These are phyloP conservation scores for Pedetes capensis DNA, from an alignment of 2,113 vertebrate species.

Conservation along the genomic window DNA sequence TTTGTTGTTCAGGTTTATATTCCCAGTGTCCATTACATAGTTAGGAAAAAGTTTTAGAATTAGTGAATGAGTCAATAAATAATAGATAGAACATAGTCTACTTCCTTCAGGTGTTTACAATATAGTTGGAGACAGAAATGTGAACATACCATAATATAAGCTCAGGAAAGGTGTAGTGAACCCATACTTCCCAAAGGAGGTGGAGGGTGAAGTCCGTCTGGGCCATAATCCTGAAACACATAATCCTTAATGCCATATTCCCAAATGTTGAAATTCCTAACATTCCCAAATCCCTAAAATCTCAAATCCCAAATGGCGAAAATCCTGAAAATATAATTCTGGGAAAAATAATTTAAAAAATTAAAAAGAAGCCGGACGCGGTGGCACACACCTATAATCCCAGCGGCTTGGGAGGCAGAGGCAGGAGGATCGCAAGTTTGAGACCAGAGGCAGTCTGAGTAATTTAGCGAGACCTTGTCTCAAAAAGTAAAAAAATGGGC, in stretches of 20 bases:
- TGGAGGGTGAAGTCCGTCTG: background rate
- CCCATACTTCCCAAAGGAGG: background rate
- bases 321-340: background rate
- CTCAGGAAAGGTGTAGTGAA: background rate
- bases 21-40: background rate
- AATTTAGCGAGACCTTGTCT: too few relatives aligned
- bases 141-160: background rate
- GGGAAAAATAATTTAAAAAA: background rate
- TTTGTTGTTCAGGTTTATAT: background rate
- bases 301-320: background rate
- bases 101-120: background rate
- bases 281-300: background rate
- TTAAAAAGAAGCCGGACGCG: too few relatives aligned
- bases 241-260: background rate
- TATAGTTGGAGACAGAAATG: background rate
- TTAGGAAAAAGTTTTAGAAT: conserved; percentile 9
- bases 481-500: too few relatives aligned
- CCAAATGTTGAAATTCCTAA: background rate
- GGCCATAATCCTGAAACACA: background rate
- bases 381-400: too few relatives aligned
- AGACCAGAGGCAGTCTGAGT: too few relatives aligned
- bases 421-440: too few relatives aligned
- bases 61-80: background rate
- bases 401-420: too few relatives aligned
- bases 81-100: background rate